phyloP scores from a whole-genome alignment of 2,888 invertebrate genomes.

The Actias luna region DNA sequence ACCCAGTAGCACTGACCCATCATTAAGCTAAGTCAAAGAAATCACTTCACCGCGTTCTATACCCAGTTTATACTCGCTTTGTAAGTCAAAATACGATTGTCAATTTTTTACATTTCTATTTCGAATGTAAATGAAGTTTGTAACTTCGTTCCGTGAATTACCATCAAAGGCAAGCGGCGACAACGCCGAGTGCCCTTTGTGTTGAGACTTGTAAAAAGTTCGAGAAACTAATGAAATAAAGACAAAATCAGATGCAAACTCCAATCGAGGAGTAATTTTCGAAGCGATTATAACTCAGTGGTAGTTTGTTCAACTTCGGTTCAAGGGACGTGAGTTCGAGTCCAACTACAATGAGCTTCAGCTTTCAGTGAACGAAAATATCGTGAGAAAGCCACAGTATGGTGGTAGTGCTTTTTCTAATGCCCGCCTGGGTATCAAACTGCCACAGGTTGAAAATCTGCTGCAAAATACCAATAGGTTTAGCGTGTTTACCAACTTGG shows the following conservation, averaged over 20 bases:
- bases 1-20: no score
- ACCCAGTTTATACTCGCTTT: background rate
- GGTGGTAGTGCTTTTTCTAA: no score
- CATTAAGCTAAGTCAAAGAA: background rate
- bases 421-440: no score
- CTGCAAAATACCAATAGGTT: no score
- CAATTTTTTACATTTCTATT: slow-evolving; percentile 54
- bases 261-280: slow-evolving; percentile 1
- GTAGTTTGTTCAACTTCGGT: no score
- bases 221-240: slow-evolving; percentile 1
- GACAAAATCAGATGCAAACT: slow-evolving; percentile 2
- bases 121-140: slow-evolving; percentile 63
- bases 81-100: slow-evolving; percentile 35
- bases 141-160: slow-evolving; percentile 57
- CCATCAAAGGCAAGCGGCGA: slow-evolving; percentile 30
- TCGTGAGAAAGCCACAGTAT: no score
- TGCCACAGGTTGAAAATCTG: no score
- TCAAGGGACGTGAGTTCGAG: no score
- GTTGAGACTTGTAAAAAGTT: slow-evolving; percentile 5
- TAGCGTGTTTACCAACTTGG: no score
- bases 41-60: background rate
- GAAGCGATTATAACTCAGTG: no score
- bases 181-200: slow-evolving; percentile 32
- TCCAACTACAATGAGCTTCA: no score
- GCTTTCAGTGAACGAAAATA: no score